Percentiles rank a stretch among this genome's conserved stretches.
Conservation (phyloP, 2,888 invertebrate genomes). For the Mythimna vitellina region DNA sequence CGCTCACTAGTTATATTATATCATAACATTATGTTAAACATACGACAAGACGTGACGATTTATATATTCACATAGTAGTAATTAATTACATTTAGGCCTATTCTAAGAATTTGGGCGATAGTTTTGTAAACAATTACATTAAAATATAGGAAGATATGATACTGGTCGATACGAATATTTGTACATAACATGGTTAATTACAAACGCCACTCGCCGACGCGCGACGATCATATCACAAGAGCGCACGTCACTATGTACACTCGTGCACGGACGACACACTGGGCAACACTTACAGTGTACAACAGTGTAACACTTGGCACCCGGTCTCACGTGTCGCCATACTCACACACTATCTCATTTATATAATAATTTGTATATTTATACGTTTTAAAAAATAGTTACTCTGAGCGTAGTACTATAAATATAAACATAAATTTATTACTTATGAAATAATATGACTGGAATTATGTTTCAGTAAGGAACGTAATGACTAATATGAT, state of each 20-base stretch:
- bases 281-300: slow-evolving; percentile 63
- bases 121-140: slow-evolving; percentile 65
- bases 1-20: slow-evolving; percentile 36
- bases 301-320: slow-evolving; percentile 62
- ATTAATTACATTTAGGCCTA: slow-evolving; percentile 62
- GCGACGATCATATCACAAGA: slow-evolving; percentile 38
- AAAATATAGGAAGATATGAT: slow-evolving; percentile 69
- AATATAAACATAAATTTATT: slow-evolving; percentile 54
- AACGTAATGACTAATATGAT: slow-evolving; percentile 36
- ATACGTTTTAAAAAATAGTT: slow-evolving; percentile 76
- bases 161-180: slow-evolving; percentile 56
- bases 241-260: slow-evolving; percentile 27
- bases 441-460: slow-evolving; percentile 51
- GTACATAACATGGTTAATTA: slow-evolving; percentile 50
- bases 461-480: slow-evolving; percentile 48
- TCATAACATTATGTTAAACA: slow-evolving; percentile 50
- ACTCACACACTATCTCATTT: slow-evolving; percentile 31
- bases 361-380: slow-evolving; percentile 65
- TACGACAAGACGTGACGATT: slow-evolving; percentile 45
- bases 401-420: slow-evolving; percentile 70
- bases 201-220: slow-evolving; percentile 35
- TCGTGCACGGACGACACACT: slow-evolving; percentile 6
- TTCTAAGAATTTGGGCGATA: slow-evolving; percentile 66
- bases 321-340: slow-evolving; percentile 41
- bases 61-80: slow-evolving; percentile 52